A percentile compares a stretch with the other conserved stretches of the same genome.
phyloP scores from a whole-genome alignment of 1,140 invertebrate genomes.

The Heliothis subflexa region DNA sequence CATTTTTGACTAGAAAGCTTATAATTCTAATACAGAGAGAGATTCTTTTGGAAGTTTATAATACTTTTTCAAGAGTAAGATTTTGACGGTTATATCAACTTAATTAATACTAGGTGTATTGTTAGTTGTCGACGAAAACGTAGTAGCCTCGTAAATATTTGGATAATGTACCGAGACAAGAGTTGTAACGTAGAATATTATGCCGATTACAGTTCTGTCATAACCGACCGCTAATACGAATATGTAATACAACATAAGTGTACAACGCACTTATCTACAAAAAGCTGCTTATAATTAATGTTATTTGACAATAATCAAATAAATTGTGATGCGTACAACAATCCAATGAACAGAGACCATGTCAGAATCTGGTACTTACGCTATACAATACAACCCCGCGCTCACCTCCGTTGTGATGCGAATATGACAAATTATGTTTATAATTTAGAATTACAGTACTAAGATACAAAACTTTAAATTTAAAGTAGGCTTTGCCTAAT shows the following conservation, averaged over 20 bases:
- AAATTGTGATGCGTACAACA: slow-evolving; percentile 53
- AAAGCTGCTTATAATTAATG: slow-evolving; percentile 55
- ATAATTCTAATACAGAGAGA: slow-evolving; percentile 81
- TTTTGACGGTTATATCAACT: slow-evolving; percentile 62
- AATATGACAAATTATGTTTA: slow-evolving; percentile 57
- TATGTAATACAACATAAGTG: slow-evolving; percentile 39
- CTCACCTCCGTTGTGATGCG: slow-evolving; percentile 49
- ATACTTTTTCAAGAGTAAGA: slow-evolving; percentile 74
- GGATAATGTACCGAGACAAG: slow-evolving; percentile 52
- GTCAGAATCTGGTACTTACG: slow-evolving; percentile 46
- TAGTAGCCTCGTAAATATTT: slow-evolving; percentile 75
- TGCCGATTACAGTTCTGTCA: slow-evolving; percentile 22
- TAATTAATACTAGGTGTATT: slow-evolving; percentile 63
- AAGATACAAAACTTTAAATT: slow-evolving; percentile 79
- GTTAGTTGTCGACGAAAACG: slow-evolving; percentile 57
- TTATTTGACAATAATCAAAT: slow-evolving; percentile 56
- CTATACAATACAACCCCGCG: slow-evolving; percentile 61
- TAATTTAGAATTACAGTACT: slow-evolving; percentile 80
- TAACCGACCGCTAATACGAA: slow-evolving; percentile 41
- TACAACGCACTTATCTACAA: slow-evolving; percentile 44
- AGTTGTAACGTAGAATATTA: slow-evolving; percentile 41
- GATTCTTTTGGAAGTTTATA: slow-evolving; percentile 80
- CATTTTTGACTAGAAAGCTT: slow-evolving; percentile 85
- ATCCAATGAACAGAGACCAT: slow-evolving; percentile 48
- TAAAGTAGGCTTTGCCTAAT: slow-evolving; percentile 83